phyloP scores from a whole-genome alignment of 2,113 vertebrate species.

The Xenopus laevis region DNA sequence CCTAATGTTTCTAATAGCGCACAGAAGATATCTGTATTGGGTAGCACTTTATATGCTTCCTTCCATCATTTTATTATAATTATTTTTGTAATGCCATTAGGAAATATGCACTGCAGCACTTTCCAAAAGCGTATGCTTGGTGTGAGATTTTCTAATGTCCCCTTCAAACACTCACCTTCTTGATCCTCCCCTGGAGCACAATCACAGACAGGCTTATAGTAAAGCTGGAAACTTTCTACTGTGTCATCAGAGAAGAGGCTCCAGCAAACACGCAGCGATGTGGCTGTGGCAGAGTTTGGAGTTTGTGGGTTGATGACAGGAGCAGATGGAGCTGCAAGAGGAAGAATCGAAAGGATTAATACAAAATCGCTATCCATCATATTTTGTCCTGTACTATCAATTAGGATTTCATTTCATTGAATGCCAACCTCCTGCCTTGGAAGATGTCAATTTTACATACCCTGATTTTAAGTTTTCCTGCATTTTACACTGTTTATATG shows the following conservation, averaged over 20 bases:
- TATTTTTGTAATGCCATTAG: too few relatives aligned
- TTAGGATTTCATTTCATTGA: neutral
- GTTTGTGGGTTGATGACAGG: conserved; percentile 89
- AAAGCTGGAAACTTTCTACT: conserved; percentile 81
- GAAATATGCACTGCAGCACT: too few relatives aligned
- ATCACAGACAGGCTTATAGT: conserved; percentile 72
- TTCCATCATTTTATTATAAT: too few relatives aligned
- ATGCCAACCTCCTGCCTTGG: too few relatives aligned
- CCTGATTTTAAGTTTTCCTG: too few relatives aligned
- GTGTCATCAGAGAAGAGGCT: conserved; percentile 89
- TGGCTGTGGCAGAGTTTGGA: conserved; percentile 78
- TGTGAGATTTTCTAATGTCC: neutral
- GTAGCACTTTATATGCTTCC: too few relatives aligned
- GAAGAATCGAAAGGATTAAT: conserved; percentile 8
- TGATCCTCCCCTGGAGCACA: conserved; percentile 53
- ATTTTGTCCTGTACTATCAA: neutral
- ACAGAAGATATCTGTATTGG: too few relatives aligned
- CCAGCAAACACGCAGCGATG: conserved; percentile 86
- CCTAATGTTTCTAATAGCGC: too few relatives aligned
- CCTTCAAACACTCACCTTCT: conserved; percentile 63
- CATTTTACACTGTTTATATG: too few relatives aligned
- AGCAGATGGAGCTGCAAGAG: conserved; percentile 80
- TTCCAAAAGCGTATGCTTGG: too few relatives aligned
- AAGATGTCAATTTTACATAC: too few relatives aligned
- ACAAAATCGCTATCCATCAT: neutral